phyloP scores from a whole-genome alignment of 2,797 vertebrate genomes.

The Carapus acus region DNA sequence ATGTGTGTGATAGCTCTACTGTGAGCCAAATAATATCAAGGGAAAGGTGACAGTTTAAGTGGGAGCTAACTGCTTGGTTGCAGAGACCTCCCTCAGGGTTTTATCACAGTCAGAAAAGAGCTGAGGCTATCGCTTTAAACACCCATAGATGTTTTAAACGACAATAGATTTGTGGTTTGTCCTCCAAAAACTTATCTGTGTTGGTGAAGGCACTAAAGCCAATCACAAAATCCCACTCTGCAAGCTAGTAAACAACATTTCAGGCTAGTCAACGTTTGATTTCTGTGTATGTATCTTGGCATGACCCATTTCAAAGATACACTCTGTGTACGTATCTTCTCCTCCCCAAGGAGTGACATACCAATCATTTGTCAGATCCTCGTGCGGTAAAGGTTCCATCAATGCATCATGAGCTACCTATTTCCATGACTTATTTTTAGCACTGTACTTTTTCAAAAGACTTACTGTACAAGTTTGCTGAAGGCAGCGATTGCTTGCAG shows the following conservation, averaged over 20 bases:
- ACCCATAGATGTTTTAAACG: too few relatives aligned
- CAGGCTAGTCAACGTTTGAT: constrained; percentile 20
- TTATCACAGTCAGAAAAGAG: constrained; percentile 56
- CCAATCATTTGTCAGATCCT: constrained; percentile 33
- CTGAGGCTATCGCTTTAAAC: too few relatives aligned
- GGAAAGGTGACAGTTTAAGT: too few relatives aligned
- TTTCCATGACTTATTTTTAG: too few relatives aligned
- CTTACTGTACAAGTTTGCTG: constrained; percentile 23
- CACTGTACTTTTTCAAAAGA: background rate
- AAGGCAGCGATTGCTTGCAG: constrained; percentile 40
- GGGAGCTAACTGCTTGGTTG: too few relatives aligned
- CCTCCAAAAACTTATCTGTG: too few relatives aligned
- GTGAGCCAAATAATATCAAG: background rate
- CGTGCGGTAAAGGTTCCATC: background rate
- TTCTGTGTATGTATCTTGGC: too few relatives aligned
- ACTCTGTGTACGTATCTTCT: constrained; percentile 32
- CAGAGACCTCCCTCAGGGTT: constrained; percentile 1
- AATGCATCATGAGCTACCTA: background rate
- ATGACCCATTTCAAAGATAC: too few relatives aligned
- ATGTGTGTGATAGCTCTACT: background rate
- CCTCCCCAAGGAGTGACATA: constrained; percentile 18
- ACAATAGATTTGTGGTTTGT: too few relatives aligned
- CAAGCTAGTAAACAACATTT: constrained; percentile 54
- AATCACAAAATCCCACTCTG: constrained; percentile 75
- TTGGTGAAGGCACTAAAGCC: constrained; percentile 71